Conservation (phyloP, 2,113 vertebrate genomes). For the Pyrgilauda ruficollis region DNA sequence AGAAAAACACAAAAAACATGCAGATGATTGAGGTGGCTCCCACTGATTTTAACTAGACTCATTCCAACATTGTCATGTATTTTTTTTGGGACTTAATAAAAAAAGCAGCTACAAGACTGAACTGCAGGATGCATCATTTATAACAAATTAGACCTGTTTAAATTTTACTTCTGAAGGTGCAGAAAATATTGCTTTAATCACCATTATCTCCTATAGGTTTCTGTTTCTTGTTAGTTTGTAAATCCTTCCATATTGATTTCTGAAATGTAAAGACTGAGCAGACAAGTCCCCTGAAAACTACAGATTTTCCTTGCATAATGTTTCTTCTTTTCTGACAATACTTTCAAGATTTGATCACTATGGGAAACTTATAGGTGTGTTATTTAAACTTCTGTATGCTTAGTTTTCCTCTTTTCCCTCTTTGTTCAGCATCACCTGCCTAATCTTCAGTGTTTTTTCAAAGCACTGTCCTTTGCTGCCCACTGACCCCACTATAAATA, state of each 20-base stretch:
- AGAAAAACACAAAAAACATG: neutral
- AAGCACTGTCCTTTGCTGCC: neutral
- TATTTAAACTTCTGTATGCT: neutral
- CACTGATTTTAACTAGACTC: neutral
- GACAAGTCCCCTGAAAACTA: neutral
- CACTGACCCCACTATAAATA: neutral
- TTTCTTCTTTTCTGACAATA: neutral
- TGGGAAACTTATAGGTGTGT: neutral
- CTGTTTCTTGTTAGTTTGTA: neutral
- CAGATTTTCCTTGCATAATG: neutral
- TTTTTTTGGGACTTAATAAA: neutral
- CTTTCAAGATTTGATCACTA: neutral
- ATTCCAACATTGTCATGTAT: neutral
- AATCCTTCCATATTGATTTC: neutral
- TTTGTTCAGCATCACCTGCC: neutral
- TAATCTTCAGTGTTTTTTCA: neutral
- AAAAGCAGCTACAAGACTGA: neutral
- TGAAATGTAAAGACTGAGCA: neutral
- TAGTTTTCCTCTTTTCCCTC: neutral
- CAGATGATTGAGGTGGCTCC: neutral
- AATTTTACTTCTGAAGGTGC: neutral
- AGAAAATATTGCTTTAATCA: neutral
- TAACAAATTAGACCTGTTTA: neutral
- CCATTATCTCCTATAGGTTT: neutral
- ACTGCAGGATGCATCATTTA: neutral